Percentiles rank a stretch among this genome's conserved stretches.
phyloP scores from a whole-genome alignment of 2,797 vertebrate species.

The Distichodus sexfasciatus region DNA sequence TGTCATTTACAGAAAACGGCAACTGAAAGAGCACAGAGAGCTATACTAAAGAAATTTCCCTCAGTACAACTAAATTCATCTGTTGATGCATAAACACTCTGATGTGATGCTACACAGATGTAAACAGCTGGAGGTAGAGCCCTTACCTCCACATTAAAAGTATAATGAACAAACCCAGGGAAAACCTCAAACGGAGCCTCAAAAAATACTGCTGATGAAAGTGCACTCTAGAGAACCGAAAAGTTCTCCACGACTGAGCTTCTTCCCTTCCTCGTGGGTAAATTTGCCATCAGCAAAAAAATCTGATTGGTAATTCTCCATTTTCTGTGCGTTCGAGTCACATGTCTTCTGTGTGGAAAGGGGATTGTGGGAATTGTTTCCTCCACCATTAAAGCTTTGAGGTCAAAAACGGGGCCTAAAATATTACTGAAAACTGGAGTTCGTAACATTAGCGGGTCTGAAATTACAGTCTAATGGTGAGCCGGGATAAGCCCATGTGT shows the following conservation, averaged over 20 bases:
- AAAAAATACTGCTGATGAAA: no score
- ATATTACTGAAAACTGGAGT: neutral
- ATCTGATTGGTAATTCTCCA: neutral
- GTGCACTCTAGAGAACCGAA: neutral
- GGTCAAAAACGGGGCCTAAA: conserved; percentile 1
- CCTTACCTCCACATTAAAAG: neutral
- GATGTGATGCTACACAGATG: neutral
- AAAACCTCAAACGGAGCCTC: no score
- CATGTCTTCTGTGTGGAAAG: neutral
- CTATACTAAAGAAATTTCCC: neutral
- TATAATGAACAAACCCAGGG: neutral
- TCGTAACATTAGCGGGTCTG: neutral
- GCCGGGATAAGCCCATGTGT: conserved; percentile 12
- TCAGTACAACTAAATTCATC: neutral
- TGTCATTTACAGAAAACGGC: conserved; percentile 31
- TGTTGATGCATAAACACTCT: conserved; percentile 5
- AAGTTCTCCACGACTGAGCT: neutral
- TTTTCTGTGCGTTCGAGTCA: neutral
- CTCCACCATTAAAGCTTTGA: neutral
- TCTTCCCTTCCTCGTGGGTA: neutral
- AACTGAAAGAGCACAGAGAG: conserved; percentile 17
- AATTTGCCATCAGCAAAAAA: neutral
- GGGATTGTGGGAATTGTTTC: neutral
- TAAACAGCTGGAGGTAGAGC: neutral
- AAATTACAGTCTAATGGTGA: conserved; percentile 7